Percentiles rank a stretch among this genome's conserved stretches.
Conservation (phyloP, 1,140 invertebrate genomes). For the Chrysopa pallens region DNA sequence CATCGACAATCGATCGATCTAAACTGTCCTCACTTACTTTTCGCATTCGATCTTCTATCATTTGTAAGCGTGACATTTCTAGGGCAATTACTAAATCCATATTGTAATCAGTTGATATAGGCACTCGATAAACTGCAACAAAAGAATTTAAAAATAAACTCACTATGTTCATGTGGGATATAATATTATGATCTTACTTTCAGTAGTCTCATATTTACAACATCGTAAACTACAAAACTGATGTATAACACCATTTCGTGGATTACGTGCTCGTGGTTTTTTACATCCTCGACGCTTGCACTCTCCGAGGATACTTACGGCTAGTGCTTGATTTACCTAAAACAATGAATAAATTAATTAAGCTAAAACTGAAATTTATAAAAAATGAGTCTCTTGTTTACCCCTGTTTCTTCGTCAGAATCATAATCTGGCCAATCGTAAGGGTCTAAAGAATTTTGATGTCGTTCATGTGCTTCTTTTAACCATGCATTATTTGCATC, state of each 20-base stretch:
- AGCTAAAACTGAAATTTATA: too few relatives aligned
- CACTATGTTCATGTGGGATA: neutral
- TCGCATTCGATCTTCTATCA: slow-evolving; percentile 35
- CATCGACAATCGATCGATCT: slow-evolving; percentile 8
- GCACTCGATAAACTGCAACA: slow-evolving; percentile 15
- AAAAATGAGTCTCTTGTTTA: neutral
- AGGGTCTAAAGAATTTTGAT: slow-evolving; percentile 33
- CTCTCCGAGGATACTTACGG: slow-evolving; percentile 16
- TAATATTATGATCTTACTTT: slow-evolving; percentile 4
- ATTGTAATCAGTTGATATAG: slow-evolving; percentile 26
- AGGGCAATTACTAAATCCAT: slow-evolving; percentile 49
- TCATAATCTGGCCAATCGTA: slow-evolving; percentile 40
- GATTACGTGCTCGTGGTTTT: slow-evolving; percentile 25
- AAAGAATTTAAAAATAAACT: neutral
- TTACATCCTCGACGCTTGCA: slow-evolving; percentile 20
- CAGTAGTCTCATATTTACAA: slow-evolving; percentile 10
- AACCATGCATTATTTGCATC: slow-evolving; percentile 36
- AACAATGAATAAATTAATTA: neutral
- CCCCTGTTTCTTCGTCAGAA: slow-evolving; percentile 32
- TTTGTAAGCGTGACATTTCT: slow-evolving; percentile 53
- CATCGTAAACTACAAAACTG: slow-evolving; percentile 32
- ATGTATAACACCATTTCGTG: slow-evolving; percentile 29
- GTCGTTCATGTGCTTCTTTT: slow-evolving; percentile 30
- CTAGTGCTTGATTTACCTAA: slow-evolving; percentile 13
- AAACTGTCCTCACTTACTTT: slow-evolving; percentile 8